These are phyloP conservation scores for Nesoenas mayeri DNA, from an alignment of 2,113 vertebrate genomes.

Conservation along the genomic window DNA sequence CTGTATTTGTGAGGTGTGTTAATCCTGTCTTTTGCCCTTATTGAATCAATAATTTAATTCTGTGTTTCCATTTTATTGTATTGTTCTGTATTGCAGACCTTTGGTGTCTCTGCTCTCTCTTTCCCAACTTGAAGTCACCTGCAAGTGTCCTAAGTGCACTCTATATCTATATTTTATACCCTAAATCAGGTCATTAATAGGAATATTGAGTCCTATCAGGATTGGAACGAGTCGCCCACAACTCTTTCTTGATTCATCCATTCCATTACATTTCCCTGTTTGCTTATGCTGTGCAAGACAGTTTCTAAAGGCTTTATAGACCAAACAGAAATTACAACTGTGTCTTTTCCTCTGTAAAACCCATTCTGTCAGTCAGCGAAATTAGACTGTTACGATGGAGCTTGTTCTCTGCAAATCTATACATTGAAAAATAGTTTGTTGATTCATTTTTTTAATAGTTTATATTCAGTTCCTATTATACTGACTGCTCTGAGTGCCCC, in stretches of 20 bases:
- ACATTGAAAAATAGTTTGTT: background rate
- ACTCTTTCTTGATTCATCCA: background rate
- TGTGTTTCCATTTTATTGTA: background rate
- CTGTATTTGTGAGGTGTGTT: rapidly evolving
- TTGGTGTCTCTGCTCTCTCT: background rate
- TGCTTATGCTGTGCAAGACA: background rate
- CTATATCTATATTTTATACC: no score
- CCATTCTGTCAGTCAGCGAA: background rate
- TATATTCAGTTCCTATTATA: background rate
- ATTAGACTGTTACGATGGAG: rapidly evolving
- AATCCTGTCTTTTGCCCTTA: background rate
- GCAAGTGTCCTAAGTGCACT: background rate
- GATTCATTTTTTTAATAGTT: background rate
- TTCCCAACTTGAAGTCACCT: background rate
- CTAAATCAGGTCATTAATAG: background rate
- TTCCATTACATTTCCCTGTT: background rate
- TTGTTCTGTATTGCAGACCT: background rate
- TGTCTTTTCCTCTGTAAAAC: background rate
- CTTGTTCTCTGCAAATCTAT: background rate
- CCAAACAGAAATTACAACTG: rapidly evolving
- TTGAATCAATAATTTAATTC: background rate
- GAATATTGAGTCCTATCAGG: background rate
- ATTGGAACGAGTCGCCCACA: background rate
- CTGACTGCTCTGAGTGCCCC: background rate
- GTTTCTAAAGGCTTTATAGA: background rate